Percentiles rank a stretch among this genome's conserved stretches.
phyloP scores from a whole-genome alignment of 2,888 invertebrate genomes.

The Drosophila melanosoma region DNA sequence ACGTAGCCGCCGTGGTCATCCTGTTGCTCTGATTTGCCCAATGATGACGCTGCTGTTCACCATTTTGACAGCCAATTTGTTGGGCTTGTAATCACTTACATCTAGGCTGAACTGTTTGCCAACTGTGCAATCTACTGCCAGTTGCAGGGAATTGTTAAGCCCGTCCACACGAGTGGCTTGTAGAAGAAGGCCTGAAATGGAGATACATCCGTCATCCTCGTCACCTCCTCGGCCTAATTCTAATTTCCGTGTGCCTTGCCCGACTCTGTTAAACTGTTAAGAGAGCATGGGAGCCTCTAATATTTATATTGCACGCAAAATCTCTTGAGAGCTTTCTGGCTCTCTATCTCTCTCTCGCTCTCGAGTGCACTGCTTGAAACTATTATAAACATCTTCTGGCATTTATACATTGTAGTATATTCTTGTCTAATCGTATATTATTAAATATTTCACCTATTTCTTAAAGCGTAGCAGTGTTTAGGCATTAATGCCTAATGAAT shows the following conservation, averaged over 20 bases:
- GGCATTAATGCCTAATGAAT: neutral
- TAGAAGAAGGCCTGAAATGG: slow-evolving; percentile 58
- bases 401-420: slow-evolving; percentile 22
- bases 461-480: neutral
- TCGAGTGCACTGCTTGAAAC: slow-evolving; percentile 28
- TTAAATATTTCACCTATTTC: neutral
- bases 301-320: slow-evolving; percentile 54
- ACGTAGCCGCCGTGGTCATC: slow-evolving; percentile 90
- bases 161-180: slow-evolving; percentile 54
- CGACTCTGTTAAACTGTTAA: slow-evolving; percentile 37
- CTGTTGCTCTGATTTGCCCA: slow-evolving; percentile 91
- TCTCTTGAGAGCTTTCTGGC: slow-evolving; percentile 45
- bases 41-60: slow-evolving; percentile 89
- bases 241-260: slow-evolving; percentile 29
- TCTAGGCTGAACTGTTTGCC: slow-evolving; percentile 90
- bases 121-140: slow-evolving; percentile 69
- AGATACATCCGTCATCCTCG: slow-evolving; percentile 54
- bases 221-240: slow-evolving; percentile 76
- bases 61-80: slow-evolving; percentile 91
- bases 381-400: slow-evolving; percentile 4
- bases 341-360: slow-evolving; percentile 53
- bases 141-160: slow-evolving; percentile 43
- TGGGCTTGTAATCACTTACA: slow-evolving; percentile 91
- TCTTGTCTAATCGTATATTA: neutral
- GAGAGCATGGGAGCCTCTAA: slow-evolving; percentile 6